Conservation (phyloP, 2,113 vertebrate genomes). For the Indicator indicator region DNA sequence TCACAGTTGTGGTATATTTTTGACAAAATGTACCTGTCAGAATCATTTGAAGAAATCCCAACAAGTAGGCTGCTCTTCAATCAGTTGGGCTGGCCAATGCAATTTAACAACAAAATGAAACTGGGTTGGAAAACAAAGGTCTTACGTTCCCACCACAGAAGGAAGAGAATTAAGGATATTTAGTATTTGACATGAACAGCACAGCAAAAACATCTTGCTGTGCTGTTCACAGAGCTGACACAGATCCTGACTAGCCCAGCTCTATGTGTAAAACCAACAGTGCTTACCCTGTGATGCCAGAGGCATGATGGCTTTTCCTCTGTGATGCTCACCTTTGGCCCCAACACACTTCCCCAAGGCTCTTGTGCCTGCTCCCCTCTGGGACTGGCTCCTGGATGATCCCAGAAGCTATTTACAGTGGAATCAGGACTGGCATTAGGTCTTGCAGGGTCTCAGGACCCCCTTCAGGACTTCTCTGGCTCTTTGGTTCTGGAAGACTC, state of each 20-base stretch:
- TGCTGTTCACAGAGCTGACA: rapidly evolving
- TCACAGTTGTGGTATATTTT: constrained; percentile 30
- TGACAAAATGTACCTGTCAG: constrained; percentile 53
- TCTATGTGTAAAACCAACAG: rapidly evolving
- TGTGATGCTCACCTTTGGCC: rapidly evolving
- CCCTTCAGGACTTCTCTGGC: neutral
- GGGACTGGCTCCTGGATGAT: rapidly evolving
- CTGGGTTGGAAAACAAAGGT: neutral
- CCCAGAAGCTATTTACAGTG: rapidly evolving
- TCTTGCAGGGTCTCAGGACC: rapidly evolving
- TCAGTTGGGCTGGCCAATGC: neutral
- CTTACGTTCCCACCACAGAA: neutral
- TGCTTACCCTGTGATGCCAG: rapidly evolving
- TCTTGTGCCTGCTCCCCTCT: rapidly evolving
- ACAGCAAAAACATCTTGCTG: neutral
- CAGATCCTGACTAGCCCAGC: neutral
- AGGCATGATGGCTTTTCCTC: rapidly evolving
- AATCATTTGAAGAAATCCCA: constrained; percentile 39
- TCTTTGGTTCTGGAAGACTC: rapidly evolving
- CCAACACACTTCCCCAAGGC: rapidly evolving
- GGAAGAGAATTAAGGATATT: neutral
- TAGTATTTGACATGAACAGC: rapidly evolving
- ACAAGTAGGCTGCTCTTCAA: neutral
- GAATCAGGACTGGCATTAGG: rapidly evolving
- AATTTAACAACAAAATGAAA: neutral